Evolutionary conservation across 2,113 vertebrate genomes (phyloP), one percentile per base, ranked within the genome.

Genomic region (Channa argus): DNA sequence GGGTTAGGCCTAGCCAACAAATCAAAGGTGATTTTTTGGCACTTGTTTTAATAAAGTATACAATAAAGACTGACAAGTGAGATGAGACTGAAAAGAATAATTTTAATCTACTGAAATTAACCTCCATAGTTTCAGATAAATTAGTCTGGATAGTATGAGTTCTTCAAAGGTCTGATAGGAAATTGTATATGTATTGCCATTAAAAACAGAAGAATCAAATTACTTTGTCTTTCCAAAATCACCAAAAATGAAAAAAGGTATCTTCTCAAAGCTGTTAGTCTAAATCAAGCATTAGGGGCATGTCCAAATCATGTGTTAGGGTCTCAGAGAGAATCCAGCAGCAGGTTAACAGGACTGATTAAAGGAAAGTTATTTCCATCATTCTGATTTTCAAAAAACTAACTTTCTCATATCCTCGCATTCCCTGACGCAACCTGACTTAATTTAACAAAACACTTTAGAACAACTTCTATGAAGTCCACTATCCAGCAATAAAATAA

Each of bases 21-120:
- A 88, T 88, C 71, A 89, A 88, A 89, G 74, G 79, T 85, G 69
- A 80, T 73, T 84, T 52, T 77, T 82, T 78, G 61, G 71, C 77
- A 74, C 69, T 73, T 81, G 55, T 89, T 83, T 71, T 58, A 79
- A 67, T 61, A 64, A 65, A 68, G 67, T 62, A 63, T 52, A 80
- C 69, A 67, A 67, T 75, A 39, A 70, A 60, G 55, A 77, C 63
- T 74, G 83, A 82, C 73, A 76, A 52, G 36, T 51, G 41, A 71
- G 65, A 69, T 59, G 59, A 79, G 78, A 65, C 8, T 83, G 77
- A 75, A 59, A 81, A 46, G 43, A 66, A 68, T 47, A 54, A 14
- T 5, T 69, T n/a, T 13, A 58, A 64, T 75, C 43, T 59, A 10
- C 14, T 55, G 14, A 64, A 71, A 45, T 2, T 3, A 60, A 52